These are phyloP conservation scores for Lasioglossum albipes DNA, from an alignment of 1,140 invertebrate genomes.

Conservation along the genomic window DNA sequence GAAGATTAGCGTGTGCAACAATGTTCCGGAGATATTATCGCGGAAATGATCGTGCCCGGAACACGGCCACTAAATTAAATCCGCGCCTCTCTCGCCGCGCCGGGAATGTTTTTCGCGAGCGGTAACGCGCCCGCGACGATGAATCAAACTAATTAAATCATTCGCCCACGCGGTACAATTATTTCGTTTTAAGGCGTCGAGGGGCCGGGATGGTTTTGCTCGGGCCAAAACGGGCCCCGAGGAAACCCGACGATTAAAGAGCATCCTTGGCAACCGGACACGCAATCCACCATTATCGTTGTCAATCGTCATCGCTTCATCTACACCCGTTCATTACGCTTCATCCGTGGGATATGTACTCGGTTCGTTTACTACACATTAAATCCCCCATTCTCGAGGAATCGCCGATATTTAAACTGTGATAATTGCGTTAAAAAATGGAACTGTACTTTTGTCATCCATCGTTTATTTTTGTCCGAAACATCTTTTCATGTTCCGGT, in stretches of 20 bases:
- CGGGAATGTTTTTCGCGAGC: slow-evolving; percentile 14
- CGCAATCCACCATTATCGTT: not conserved
- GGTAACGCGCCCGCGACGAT: slow-evolving; percentile 10
- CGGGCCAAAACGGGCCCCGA: not conserved
- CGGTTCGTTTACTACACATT: no score
- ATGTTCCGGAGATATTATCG: slow-evolving; percentile 33
- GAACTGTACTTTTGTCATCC: no score
- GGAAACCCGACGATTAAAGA: not conserved
- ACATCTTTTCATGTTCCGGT: no score
- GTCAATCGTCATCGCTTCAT: not conserved
- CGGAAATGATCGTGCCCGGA: slow-evolving; percentile 31
- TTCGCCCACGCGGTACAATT: slow-evolving; percentile 38
- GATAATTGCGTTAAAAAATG: no score
- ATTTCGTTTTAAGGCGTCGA: slow-evolving; percentile 26
- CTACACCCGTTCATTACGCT: no score
- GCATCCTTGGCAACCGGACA: not conserved
- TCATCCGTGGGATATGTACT: no score
- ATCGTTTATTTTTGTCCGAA: no score
- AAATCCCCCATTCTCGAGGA: no score
- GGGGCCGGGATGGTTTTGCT: no score
- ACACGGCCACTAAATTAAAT: slow-evolving; percentile 46
- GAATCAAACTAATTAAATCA: slow-evolving; percentile 51
- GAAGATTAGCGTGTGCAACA: slow-evolving; percentile 37
- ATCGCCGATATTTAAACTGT: no score
- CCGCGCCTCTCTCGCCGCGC: not conserved